Evolutionary conservation across 1,140 invertebrate genomes (phyloP).

Genomic region (Drosophila novamexicana): DNA sequence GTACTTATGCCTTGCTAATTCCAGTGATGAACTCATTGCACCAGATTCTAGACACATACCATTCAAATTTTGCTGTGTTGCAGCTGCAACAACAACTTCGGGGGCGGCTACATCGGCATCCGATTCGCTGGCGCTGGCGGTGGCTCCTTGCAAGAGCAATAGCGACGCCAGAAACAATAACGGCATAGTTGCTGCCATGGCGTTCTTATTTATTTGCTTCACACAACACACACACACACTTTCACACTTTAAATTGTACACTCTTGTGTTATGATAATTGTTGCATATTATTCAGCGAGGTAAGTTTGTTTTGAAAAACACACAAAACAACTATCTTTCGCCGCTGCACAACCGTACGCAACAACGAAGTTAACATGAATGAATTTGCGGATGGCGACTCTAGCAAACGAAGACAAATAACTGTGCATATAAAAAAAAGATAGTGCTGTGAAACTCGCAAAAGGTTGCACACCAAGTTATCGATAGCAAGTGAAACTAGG

Average conservation of each 20-base stretch:
- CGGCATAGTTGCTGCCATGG: constrained; percentile 34
- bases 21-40: constrained; percentile 62
- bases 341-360: constrained; percentile 31
- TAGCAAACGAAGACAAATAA: constrained; percentile 1
- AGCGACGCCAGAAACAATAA: constrained; percentile 48
- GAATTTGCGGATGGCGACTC: constrained; percentile 19
- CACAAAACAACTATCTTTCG: background rate
- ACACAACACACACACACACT: constrained; percentile 11
- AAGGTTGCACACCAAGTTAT: background rate
- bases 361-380: constrained; percentile 40
- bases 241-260: constrained; percentile 12
- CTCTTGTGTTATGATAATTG: constrained; percentile 28
- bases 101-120: constrained; percentile 26
- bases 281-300: constrained; percentile 39
- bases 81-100: constrained; percentile 28
- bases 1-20: constrained; percentile 49
- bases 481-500: background rate
- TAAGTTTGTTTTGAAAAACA: background rate
- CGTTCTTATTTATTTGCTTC: constrained; percentile 5
- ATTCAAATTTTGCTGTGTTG: constrained; percentile 54
- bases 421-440: background rate
- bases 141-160: constrained; percentile 55
- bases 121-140: constrained; percentile 11
- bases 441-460: constrained; percentile 23
- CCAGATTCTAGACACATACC: constrained; percentile 44